Evolutionary conservation across 2,113 vertebrate genomes (phyloP).

Genomic region (Lichenostomus cassidix): DNA sequence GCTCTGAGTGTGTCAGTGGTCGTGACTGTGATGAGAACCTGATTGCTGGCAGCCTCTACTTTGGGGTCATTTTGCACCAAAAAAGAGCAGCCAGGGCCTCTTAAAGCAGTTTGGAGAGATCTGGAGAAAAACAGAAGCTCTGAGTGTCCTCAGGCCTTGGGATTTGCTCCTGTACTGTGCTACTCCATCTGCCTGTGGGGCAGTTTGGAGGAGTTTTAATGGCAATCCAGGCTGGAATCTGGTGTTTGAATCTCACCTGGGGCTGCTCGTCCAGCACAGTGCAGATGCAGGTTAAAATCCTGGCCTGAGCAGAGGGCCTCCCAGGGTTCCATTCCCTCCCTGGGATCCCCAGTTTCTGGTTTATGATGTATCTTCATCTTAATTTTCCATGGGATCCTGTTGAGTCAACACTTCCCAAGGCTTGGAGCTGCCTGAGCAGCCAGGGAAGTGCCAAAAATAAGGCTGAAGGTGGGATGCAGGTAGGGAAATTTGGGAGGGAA

Average conservation of each 20-base stretch:
- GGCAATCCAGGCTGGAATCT: background rate
- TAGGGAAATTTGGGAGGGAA: background rate
- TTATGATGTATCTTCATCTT: background rate
- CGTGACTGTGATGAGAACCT: background rate
- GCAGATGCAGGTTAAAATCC: background rate
- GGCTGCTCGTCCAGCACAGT: fast-evolving
- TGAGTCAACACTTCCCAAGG: fast-evolving
- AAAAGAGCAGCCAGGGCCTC: background rate
- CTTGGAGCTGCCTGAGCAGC: background rate
- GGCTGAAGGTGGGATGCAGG: background rate
- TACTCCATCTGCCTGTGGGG: background rate
- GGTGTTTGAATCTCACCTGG: background rate
- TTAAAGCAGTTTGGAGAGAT: background rate
- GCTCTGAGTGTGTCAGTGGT: background rate
- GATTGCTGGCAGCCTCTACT: background rate
- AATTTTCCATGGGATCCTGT: background rate
- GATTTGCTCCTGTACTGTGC: background rate
- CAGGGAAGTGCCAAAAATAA: fast-evolving
- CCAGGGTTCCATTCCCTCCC: background rate
- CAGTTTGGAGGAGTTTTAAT: background rate
- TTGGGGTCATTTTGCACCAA: background rate
- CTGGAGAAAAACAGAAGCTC: background rate
- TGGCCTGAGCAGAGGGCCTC: background rate
- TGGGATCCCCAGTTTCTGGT: background rate
- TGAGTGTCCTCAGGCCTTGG: background rate